Evolutionary conservation across 2,797 vertebrate species (phyloP).

Genomic region (Phataginus tricuspis): DNA sequence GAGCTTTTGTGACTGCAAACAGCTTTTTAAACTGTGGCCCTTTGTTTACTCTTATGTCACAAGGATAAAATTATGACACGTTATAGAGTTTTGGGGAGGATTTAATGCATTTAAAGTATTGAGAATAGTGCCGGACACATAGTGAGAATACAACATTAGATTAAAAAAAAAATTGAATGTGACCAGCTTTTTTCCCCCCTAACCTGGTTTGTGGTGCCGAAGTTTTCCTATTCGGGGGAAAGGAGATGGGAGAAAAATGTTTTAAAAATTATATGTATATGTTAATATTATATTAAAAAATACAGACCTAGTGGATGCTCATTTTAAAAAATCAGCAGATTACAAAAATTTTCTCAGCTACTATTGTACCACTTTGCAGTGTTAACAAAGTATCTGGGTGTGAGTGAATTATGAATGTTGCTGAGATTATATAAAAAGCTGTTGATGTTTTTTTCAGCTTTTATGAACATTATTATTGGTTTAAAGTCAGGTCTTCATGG

Average conservation of each 20-base stretch:
- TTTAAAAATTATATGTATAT: background rate
- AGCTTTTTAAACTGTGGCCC: background rate
- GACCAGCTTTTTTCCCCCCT: background rate
- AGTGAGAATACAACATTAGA: conserved; percentile 24
- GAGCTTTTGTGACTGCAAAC: background rate
- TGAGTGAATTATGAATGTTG: conserved; percentile 6
- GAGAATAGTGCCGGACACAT: background rate
- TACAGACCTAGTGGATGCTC: background rate
- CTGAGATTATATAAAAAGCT: conserved; percentile 24
- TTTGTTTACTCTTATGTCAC: conserved; percentile 20
- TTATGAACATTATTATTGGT: conserved; percentile 40
- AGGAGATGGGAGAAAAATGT: conserved; percentile 3
- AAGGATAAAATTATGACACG: conserved; percentile 14
- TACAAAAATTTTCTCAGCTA: background rate
- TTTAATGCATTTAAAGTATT: conserved; percentile 13
- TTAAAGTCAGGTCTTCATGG: conserved; percentile 43
- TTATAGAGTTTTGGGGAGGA: background rate
- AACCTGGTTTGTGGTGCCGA: background rate
- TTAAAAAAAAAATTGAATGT: background rate
- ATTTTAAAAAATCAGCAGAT: conserved; percentile 36
- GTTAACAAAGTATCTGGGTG: background rate
- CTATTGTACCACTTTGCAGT: background rate
- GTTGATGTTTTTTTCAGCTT: conserved; percentile 4
- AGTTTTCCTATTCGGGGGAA: background rate
- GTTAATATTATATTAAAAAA: conserved; percentile 29